Conservation (phyloP, 2,113 vertebrate species). For the Fulica atra region DNA sequence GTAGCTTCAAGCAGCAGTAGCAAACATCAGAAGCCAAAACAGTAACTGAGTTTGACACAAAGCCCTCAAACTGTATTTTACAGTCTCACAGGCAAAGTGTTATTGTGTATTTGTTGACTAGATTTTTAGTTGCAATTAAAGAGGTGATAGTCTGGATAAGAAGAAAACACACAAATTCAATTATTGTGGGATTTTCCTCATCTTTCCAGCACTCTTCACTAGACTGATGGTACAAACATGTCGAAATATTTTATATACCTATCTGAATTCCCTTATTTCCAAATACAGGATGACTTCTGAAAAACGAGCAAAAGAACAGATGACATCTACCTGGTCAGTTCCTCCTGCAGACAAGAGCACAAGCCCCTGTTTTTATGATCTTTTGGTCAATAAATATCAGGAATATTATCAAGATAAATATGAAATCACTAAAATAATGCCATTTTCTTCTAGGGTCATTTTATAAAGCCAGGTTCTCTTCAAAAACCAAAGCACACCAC, state of each 20-base stretch:
- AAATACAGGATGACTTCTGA: neutral
- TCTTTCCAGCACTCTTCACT: neutral
- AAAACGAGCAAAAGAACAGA: neutral
- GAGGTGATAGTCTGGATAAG: neutral
- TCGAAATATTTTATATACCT: neutral
- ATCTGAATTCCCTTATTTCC: neutral
- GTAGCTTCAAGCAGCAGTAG: conserved; percentile 17
- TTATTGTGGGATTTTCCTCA: neutral
- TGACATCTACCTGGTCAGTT: neutral
- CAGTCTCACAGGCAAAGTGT: neutral
- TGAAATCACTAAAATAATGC: neutral
- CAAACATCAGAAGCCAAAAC: conserved; percentile 16
- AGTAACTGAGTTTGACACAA: conserved; percentile 22
- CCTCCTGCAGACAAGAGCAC: neutral
- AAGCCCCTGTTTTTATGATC: neutral
- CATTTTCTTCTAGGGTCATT: neutral
- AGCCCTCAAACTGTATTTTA: conserved; percentile 12
- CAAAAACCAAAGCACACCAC: neutral
- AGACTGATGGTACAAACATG: neutral
- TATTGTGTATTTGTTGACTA: neutral
- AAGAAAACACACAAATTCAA: neutral
- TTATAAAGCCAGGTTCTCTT: neutral
- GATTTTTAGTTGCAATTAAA: neutral
- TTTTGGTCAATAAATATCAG: neutral
- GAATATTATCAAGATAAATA: neutral